Base-by-base conservation (phyloP, 2,113 vertebrate species). In the Podarcis raffonei region DNA sequence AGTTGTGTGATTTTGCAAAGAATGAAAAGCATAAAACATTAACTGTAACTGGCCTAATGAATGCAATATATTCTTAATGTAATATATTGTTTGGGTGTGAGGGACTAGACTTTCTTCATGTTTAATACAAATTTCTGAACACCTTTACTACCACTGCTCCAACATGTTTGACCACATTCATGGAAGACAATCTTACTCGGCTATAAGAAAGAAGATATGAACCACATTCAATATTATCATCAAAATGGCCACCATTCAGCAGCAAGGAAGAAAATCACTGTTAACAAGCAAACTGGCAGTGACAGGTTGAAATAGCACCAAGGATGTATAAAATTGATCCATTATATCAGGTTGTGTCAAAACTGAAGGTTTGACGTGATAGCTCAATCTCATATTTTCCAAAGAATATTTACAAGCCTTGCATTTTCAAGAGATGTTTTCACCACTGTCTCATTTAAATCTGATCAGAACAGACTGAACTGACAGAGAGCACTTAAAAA, bases 221-320 rank as follows among this genome's bases (percentile, higher is more conserved):
- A 27, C 7, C 39, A n/a, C 37, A 68, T 83, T 16, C 13, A 48
- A n/a, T 83, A 18, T 20, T 18, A 16, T 83, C 13, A 25, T 69
- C 62, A 83, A 42, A 82, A 69, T 12, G 37, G 15, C 25, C 16
- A 42, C 66, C 25, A n/a, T 83, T 27, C 30, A 53, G 3, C n/a
- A 42, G 39, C 37, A 78, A 27, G 27, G 12, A 65, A 76, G 5
- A 53, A 30, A 22, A 85, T 39, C 25, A 57, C 27, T 4, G 0
- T 81, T 65, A 77, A 80, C 57, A 0, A 8, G 82, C 81, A 90
- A 91, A 91, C 83, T 93, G 87, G 81, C 86, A 4, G 75, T 88
- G 87, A 85, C 82, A 89, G 1, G 80, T 89, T 94, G 92, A 93
- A 92, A 94, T 72, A 93, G 90, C 90, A 94, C 87, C 92, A 91